Base-by-base conservation (phyloP, 2,113 vertebrate species). In the Aegithalos caudatus region DNA sequence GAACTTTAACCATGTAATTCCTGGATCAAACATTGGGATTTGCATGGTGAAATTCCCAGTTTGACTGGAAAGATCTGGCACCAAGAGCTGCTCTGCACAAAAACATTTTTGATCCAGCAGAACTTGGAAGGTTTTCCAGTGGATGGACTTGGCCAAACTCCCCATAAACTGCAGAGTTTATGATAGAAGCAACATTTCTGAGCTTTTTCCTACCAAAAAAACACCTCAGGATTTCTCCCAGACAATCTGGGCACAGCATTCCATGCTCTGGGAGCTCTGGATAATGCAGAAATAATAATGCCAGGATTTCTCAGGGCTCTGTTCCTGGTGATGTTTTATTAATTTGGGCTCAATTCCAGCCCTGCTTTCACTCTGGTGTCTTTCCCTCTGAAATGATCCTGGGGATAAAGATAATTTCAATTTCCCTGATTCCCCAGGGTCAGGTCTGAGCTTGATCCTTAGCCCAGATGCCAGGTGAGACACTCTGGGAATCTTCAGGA, bases 1-100 rank as follows among this genome's bases (percentile, higher is more conserved):
- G 8, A 28, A 25, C 4, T 47, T 37, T 18, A 38, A 48, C 45
- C 2, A 0, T 1, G 3, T 14, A 14, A 8, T 12, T 81, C 21
- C 37, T 57, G 37, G 6, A 19, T 73, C 47, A 56, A 84, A 24
- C 2, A 11, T 5, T 53, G 35, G 42, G 37, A 79, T 7, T 56
- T 65, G 2, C 2, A 1, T 45, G 29, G 12, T 62, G 15, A 40
- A 85, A 50, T 72, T 76, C 64, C 24, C 16, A 5, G 2, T 48
- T 73, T 28, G 28, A 31, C n/a, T 38, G 44, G 35, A 3, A 58
- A 66, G 71, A 10, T 24, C 6, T 56, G 37, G 19, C 22, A 4
- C 6, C 24, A 11, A 35, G 33, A 89, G 45, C 54, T 78, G 5
- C 82, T 50, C 24, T 67, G 31, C 38, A n/a, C 1, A 1, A 42